Base-by-base conservation (phyloP, 2,888 invertebrate species). In the Drosophila koepferae region DNA sequence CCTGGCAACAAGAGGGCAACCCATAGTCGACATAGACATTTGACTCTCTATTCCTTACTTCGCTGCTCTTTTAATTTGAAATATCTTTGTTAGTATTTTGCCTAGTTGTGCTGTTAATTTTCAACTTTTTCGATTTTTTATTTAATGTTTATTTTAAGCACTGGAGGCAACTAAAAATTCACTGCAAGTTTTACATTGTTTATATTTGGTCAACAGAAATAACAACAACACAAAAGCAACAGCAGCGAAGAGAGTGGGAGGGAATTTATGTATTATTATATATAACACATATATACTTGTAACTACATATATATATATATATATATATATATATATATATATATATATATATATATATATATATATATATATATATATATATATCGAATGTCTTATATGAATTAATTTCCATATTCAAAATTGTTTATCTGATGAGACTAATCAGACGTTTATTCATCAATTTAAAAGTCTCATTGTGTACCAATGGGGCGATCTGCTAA, bases 401-500 rank as follows among this genome's bases (percentile, higher is more conserved):
- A 16, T 38, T 16, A 34, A 31, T 43, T 18, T 3, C 40, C 12
- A 31, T 18, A 31, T n/a, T 59, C 9, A 46, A 51, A 63, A 59
- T 48, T 65, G 62, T 31, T 66, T 63, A 76, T 72, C 62, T 63
- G 59, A 66, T 56, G 69, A 63, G 66, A 43, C 67, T 81, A 80
- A 82, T 80, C 82, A 76, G 73, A 69, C 80, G 72, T 74, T 88
- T 82, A 86, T 88, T 88, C 83, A 70, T 77, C 78, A 86, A 86
- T 84, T 84, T 82, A 84, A 86, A 66, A 65, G 58, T 64, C 54
- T 63, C 74, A 86, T 86, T 88, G 86, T 84, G 71, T 56, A 69
- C 49, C 80, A 82, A 82, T 88, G 77, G 68, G 56, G 71, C 74
- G 59, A 73, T 43, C 72, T 82, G 85, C 74, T 87, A 84, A 84